Conservation (phyloP, 2,113 vertebrate species). For the Perognathus longimembris region DNA sequence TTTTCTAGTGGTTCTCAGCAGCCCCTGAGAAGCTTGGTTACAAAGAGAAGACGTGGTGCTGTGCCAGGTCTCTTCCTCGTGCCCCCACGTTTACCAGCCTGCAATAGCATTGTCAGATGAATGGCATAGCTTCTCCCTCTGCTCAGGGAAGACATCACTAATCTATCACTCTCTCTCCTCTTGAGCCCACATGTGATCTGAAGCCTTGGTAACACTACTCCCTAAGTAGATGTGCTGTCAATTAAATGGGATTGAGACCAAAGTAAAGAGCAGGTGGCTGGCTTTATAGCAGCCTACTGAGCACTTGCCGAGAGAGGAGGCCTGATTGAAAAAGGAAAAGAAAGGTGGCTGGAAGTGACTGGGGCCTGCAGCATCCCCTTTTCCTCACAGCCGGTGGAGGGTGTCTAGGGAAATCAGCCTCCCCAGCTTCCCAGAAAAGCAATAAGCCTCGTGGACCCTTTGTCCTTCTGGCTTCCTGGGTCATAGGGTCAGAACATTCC, state of each 20-base stretch:
- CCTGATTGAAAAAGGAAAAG: not conserved
- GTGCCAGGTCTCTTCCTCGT: not conserved
- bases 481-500: not conserved
- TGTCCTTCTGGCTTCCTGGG: not conserved
- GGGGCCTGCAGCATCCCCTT: not conserved
- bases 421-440: not conserved
- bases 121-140: not conserved
- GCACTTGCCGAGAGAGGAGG: too few relatives aligned
- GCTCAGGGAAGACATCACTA: not conserved
- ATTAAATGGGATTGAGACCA: not conserved
- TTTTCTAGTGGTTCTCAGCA: not conserved
- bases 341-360: not conserved
- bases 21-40: not conserved
- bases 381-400: rapidly evolving
- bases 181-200: not conserved
- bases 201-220: not conserved
- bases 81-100: not conserved
- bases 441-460: not conserved
- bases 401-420: rapidly evolving
- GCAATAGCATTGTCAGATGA: not conserved
- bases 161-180: not conserved
- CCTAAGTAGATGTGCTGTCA: not conserved
- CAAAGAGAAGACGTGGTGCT: not conserved
- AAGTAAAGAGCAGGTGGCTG: not conserved
- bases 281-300: too few relatives aligned